Conservation (phyloP, 2,113 vertebrate genomes). For the Antechinus stuartii region DNA sequence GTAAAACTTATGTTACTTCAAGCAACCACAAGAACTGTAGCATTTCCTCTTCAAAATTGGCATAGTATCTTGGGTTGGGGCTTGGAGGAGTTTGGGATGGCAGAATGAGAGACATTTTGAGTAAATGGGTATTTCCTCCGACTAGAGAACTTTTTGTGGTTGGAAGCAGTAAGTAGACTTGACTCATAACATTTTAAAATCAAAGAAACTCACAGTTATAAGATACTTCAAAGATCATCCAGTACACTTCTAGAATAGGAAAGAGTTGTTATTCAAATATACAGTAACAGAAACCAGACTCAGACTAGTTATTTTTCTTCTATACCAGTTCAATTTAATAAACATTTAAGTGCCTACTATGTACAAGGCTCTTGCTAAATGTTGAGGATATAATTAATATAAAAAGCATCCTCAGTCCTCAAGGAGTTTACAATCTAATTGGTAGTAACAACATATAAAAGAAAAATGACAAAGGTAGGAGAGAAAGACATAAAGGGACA, state of each 20-base stretch:
- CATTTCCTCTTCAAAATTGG: slow-evolving; percentile 27
- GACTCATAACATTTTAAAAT: background rate
- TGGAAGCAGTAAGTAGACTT: background rate
- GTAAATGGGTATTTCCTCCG: background rate
- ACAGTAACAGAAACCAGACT: background rate
- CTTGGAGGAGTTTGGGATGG: fast-evolving
- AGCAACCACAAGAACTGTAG: background rate
- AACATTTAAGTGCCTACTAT: background rate
- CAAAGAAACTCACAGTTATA: background rate
- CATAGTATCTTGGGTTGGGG: background rate
- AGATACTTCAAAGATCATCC: background rate
- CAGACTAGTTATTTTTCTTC: background rate
- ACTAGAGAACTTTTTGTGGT: background rate
- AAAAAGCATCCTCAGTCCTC: background rate
- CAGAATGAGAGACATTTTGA: background rate
- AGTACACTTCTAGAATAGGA: background rate
- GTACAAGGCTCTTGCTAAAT: background rate
- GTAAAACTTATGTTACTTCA: background rate
- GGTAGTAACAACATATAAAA: background rate
- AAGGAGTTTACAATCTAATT: background rate
- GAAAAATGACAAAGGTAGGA: background rate
- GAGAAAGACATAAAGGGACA: background rate
- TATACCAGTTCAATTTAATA: background rate
- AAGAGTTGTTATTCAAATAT: background rate
- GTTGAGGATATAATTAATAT: background rate